A percentile compares a stretch with the other conserved stretches of the same genome.
Evolutionary conservation across 2,888 invertebrate genomes (phyloP).

Genomic region (Platycheirus rosarum): DNA sequence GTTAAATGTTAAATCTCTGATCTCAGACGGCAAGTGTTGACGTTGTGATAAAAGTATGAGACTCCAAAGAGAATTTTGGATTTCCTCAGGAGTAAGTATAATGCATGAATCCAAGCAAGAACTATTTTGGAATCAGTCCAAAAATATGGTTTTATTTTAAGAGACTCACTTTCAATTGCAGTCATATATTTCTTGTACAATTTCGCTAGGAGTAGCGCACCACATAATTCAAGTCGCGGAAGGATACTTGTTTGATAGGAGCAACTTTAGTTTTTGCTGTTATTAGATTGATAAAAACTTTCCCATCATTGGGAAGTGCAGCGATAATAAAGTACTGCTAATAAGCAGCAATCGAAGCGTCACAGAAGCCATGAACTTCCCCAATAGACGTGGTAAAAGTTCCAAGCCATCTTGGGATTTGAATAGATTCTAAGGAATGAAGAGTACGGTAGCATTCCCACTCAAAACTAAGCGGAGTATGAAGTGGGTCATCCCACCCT

Average conservation of each 20-base stretch:
- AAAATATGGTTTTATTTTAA: not conserved
- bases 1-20: not conserved
- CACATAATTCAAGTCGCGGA: conserved; percentile 74
- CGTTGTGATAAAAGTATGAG: too few relatives aligned
- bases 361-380: conserved; percentile 47
- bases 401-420: conserved; percentile 42
- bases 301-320: not conserved
- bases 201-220: conserved; percentile 31
- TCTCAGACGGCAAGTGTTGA: conserved; percentile 1
- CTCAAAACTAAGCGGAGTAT: not conserved
- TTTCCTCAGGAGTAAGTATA: too few relatives aligned
- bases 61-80: too few relatives aligned
- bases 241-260: conserved; percentile 34
- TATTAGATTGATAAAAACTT: conserved; percentile 10
- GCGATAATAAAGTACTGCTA: conserved; percentile 51
- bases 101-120: conserved; percentile 52
- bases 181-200: conserved; percentile 15
- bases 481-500: conserved; percentile 14
- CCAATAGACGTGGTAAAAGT: not conserved
- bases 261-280: too few relatives aligned
- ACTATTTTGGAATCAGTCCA: conserved; percentile 48
- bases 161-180: too few relatives aligned
- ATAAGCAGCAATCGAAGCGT: conserved; percentile 50
- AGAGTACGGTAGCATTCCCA: conserved; percentile 1
- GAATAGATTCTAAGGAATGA: conserved; percentile 7